Percentiles rank a stretch among this genome's conserved stretches.
Evolutionary conservation across 1,140 invertebrate genomes (phyloP).

Genomic region (Contarinia nasturtii): DNA sequence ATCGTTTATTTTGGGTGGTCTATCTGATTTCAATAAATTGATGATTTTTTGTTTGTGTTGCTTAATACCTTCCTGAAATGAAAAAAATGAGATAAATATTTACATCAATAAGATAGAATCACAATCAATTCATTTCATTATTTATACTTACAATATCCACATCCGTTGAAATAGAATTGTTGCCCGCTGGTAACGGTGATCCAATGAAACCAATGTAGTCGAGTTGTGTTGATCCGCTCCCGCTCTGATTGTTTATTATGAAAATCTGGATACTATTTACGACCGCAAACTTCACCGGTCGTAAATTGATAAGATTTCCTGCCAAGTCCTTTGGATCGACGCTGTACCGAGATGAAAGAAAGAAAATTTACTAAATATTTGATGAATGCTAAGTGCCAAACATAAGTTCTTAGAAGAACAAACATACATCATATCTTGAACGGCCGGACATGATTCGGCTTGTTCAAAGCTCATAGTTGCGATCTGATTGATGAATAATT

Average conservation of each 20-base stretch:
- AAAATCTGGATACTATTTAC: slow-evolving; percentile 92
- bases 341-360: slow-evolving; percentile 29
- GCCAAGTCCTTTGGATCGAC: slow-evolving; percentile 63
- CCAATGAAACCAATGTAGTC: slow-evolving; percentile 67
- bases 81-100: too few relatives aligned
- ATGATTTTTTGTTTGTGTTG: too few relatives aligned
- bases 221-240: slow-evolving; percentile 70
- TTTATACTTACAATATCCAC: too few relatives aligned
- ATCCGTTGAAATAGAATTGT: too few relatives aligned
- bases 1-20: too few relatives aligned
- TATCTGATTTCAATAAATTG: too few relatives aligned
- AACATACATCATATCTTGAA: slow-evolving; percentile 71
- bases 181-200: slow-evolving; percentile 31
- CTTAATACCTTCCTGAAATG: too few relatives aligned
- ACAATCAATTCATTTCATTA: too few relatives aligned
- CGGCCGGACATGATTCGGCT: slow-evolving; percentile 62
- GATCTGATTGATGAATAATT: slow-evolving; percentile 94
- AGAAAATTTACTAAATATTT: too few relatives aligned
- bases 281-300: slow-evolving; percentile 97
- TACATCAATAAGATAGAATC: too few relatives aligned
- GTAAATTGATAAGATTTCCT: slow-evolving; percentile 61
- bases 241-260: slow-evolving; percentile 80
- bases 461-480: slow-evolving; percentile 92
- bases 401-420: slow-evolving; percentile 1
- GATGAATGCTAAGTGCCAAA: too few relatives aligned